Percentiles rank a stretch among this genome's conserved stretches.
These are phyloP conservation scores for Lindbergichthys nudifrons DNA, from an alignment of 2,797 vertebrate genomes.

Conservation along the genomic window DNA sequence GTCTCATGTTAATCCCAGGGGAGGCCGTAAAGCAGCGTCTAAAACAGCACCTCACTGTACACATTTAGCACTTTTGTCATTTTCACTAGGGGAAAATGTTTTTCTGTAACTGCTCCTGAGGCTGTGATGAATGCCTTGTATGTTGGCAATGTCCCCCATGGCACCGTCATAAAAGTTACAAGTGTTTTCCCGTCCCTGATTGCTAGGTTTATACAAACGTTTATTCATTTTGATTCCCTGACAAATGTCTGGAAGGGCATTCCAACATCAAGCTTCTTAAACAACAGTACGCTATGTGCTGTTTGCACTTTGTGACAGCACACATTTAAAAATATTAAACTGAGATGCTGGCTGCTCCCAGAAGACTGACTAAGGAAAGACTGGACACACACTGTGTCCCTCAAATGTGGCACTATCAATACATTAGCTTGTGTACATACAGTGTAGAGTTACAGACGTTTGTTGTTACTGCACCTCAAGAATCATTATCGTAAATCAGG, in stretches of 20 bases:
- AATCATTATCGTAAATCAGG: constrained; percentile 14
- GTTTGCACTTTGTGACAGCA: constrained; percentile 6
- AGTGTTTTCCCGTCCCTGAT: constrained; percentile 56
- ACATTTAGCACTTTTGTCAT: constrained; percentile 70
- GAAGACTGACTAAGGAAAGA: constrained; percentile 23
- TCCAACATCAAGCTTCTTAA: not conserved
- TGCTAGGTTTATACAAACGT: constrained; percentile 60
- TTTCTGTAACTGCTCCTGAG: constrained; percentile 40
- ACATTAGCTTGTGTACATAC: constrained; percentile 15
- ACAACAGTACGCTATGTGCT: constrained; percentile 23
- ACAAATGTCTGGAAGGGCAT: constrained; percentile 46
- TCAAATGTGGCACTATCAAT: not conserved
- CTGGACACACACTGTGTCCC: constrained; percentile 27
- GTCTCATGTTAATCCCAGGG: constrained; percentile 60
- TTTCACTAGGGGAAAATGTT: constrained; percentile 68
- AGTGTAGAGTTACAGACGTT: constrained; percentile 16
- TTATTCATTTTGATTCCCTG: constrained; percentile 71
- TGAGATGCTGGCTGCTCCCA: constrained; percentile 6
- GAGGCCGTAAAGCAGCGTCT: constrained; percentile 68
- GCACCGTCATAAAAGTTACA: constrained; percentile 71
- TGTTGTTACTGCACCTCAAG: not conserved
- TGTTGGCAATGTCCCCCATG: constrained; percentile 61
- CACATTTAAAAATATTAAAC: constrained; percentile 33
- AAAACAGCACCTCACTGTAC: constrained; percentile 71
- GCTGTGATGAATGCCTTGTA: constrained; percentile 68